These are phyloP conservation scores for Heliconius charithonia DNA, from an alignment of 2,888 invertebrate genomes.

Conservation along the genomic window DNA sequence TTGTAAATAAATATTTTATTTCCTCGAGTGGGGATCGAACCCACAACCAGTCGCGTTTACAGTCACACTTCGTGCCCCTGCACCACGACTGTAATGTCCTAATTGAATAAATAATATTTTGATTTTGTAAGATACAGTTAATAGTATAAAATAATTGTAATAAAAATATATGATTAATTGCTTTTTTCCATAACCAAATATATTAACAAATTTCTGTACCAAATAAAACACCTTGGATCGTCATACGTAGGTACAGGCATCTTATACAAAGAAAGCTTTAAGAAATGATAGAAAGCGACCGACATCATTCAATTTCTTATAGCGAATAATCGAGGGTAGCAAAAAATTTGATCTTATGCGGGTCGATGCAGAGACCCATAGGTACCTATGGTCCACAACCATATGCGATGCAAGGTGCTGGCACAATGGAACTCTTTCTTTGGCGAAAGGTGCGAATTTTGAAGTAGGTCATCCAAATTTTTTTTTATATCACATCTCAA, in stretches of 20 bases:
- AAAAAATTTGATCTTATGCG: slow-evolving; percentile 63
- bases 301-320: slow-evolving; percentile 28
- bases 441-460: slow-evolving; percentile 75
- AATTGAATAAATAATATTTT: not conserved
- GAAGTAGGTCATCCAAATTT: slow-evolving; percentile 72
- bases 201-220: no score
- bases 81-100: no score
- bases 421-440: slow-evolving; percentile 67
- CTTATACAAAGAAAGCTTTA: slow-evolving; percentile 13
- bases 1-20: no score
- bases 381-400: slow-evolving; percentile 52
- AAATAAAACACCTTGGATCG: slow-evolving; percentile 1
- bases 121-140: not conserved
- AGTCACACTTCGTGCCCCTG: no score
- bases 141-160: not conserved
- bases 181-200: not conserved
- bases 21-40: no score
- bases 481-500: slow-evolving; percentile 52
- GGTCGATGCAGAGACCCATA: slow-evolving; percentile 49
- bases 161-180: not conserved
- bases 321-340: slow-evolving; percentile 45
- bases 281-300: slow-evolving; percentile 17
- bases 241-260: not conserved
- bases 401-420: slow-evolving; percentile 74
- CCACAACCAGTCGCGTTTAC: no score